These are phyloP conservation scores for Pogonophryne albipinna DNA, from an alignment of 2,797 vertebrate species.

Conservation along the genomic window DNA sequence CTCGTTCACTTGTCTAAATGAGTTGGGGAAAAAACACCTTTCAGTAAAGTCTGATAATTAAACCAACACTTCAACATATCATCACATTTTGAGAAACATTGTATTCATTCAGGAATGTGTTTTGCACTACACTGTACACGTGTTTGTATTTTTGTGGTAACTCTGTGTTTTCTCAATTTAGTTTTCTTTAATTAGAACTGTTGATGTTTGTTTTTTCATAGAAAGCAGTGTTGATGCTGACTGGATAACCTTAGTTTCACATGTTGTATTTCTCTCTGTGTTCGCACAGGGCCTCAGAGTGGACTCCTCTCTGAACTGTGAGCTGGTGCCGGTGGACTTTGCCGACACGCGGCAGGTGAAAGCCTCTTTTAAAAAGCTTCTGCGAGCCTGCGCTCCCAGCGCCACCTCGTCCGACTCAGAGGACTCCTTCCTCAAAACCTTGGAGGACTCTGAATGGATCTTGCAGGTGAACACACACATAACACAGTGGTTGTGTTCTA, in stretches of 20 bases:
- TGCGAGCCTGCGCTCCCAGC: constrained; percentile 95
- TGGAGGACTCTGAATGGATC: constrained; percentile 98
- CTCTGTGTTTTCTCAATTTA: neutral
- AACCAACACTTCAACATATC: neutral
- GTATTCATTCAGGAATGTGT: too few species aligned
- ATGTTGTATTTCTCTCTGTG: constrained; percentile 3
- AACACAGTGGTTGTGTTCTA: neutral
- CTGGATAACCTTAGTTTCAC: neutral
- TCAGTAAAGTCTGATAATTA: neutral
- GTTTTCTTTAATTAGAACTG: neutral
- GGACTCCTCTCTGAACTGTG: constrained; percentile 95
- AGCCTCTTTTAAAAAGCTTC: constrained; percentile 95
- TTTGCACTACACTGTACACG: too few species aligned
- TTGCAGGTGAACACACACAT: constrained; percentile 87
- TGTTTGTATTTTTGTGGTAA: neutral
- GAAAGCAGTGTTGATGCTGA: neutral
- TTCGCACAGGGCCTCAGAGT: constrained; percentile 90
- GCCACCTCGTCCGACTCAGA: constrained; percentile 88
- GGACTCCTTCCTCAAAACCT: constrained; percentile 93
- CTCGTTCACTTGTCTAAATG: neutral
- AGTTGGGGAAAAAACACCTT: neutral
- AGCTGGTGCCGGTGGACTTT: constrained; percentile 97
- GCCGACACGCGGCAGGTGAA: constrained; percentile 95
- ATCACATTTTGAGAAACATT: neutral
- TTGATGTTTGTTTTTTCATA: neutral